Evolutionary conservation across 2,888 invertebrate species (phyloP), one percentile per base, ranked within the genome.

Genomic region (Limnephilus rhombicus): DNA sequence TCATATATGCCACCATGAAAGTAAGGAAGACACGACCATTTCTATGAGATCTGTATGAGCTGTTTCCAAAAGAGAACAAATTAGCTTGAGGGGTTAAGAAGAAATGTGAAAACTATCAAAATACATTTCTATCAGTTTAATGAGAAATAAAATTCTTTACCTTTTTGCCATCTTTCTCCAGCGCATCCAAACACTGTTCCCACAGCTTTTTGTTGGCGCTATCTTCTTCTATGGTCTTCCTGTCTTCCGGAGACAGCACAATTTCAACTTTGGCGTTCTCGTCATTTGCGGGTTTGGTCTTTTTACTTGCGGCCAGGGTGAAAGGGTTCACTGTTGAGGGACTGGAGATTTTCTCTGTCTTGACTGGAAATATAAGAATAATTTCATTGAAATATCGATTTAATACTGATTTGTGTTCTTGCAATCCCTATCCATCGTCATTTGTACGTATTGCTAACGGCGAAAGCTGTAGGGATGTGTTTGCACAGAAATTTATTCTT

Each of bases 151-250:
- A 41, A 24, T 13, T 18, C 37, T 18, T 34, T 86, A 96, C 96
- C 95, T 95, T 95, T 94, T 97, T 97, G 0, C 97, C 97, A 83
- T 96, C 95, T 4, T 94, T 94, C 0, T 94, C 94, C 80, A 96
- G 94, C 5, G 95, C 94, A 29, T 95, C 94, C 87, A 96, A 94
- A 92, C 97, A 98, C 93, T 97, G 97, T 0, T 95, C 94, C 98
- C 98, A 98, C 4, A 97, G 94, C 94, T 97, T 98, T 68, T 94
- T 94, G 94, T 98, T 98, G 2, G 94, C 93, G 0, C 94, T 94
- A 94, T 98, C 98, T 0, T 96, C 94, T 94, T 95, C 92, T 95
- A 96, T 94, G 94, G 94, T 94, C 94, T 96, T 92, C 91, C 93
- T 94, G 94, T 96, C 95, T 94, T 96, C 94, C n/a, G 94, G 45